phyloP scores from a whole-genome alignment of 2,113 vertebrate species.

The Leptosomus discolor region DNA sequence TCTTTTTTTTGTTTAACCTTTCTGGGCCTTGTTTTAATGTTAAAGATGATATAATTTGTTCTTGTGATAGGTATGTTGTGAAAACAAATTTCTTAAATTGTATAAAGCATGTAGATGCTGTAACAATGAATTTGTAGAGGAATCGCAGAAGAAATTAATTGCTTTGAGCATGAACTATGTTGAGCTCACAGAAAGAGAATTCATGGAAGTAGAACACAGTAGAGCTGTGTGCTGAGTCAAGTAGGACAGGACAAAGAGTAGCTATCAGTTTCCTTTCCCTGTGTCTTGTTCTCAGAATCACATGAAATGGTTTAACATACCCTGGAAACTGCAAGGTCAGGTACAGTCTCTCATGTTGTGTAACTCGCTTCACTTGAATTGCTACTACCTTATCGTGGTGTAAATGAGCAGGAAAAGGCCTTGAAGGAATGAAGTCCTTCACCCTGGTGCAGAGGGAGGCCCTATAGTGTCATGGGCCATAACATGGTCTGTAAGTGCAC shows the following conservation, averaged over 20 bases:
- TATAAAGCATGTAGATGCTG: background rate
- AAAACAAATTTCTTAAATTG: background rate
- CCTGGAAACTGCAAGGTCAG: background rate
- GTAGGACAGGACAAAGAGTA: background rate
- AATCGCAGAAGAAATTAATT: background rate
- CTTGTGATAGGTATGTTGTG: background rate
- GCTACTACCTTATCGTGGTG: background rate
- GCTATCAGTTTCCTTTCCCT: background rate
- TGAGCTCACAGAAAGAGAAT: background rate
- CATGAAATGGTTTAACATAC: background rate
- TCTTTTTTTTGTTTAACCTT: background rate
- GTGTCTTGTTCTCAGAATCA: background rate
- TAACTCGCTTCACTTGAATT: background rate
- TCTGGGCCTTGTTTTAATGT: background rate
- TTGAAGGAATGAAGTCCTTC: background rate
- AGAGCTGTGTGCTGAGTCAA: background rate
- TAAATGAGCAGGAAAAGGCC: background rate
- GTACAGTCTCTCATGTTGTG: fast-evolving
- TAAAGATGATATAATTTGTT: background rate
- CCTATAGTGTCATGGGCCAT: background rate
- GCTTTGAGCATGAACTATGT: background rate
- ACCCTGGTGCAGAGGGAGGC: background rate
- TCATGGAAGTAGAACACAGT: background rate
- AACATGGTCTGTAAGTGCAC: background rate
- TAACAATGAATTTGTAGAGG: background rate